Evolutionary conservation across 2,797 vertebrate genomes (phyloP).

Genomic region (Pipistrellus nathusii): DNA sequence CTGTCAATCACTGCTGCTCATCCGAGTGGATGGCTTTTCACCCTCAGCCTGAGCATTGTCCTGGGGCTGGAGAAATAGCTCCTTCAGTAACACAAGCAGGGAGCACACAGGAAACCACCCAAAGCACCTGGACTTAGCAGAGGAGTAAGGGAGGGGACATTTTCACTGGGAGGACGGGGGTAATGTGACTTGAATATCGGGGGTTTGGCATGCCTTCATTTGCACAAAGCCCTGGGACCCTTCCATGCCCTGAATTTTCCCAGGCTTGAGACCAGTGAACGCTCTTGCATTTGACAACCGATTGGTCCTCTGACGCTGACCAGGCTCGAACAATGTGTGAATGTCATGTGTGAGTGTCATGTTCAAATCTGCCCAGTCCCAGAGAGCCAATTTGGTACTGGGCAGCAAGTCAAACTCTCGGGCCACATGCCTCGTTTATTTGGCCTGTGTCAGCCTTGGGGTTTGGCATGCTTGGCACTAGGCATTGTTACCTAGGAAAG

Average conservation of each 20-base stretch:
- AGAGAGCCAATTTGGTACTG: constrained; percentile 40
- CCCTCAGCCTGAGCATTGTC: background rate
- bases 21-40: background rate
- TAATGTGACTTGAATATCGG: rapidly evolving
- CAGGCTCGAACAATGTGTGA: constrained; percentile 36
- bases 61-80: background rate
- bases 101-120: background rate
- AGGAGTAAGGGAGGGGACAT: background rate
- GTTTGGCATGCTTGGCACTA: constrained; percentile 44
- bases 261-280: background rate
- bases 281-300: constrained; percentile 23
- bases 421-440: too few relatives aligned
- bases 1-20: rapidly evolving
- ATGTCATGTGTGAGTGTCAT: too few relatives aligned
- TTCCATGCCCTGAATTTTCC: background rate
- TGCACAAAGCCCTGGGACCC: constrained; percentile 31
- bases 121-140: too few relatives aligned
- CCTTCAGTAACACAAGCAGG: background rate
- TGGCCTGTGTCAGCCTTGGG: too few relatives aligned
- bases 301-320: background rate
- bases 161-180: background rate
- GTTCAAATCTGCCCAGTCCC: too few relatives aligned
- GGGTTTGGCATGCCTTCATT: background rate
- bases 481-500: constrained; percentile 61
- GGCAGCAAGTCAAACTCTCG: background rate